These are phyloP conservation scores for Lethenteron reissneri DNA, from an alignment of 2,113 vertebrate species.

Conservation along the genomic window DNA sequence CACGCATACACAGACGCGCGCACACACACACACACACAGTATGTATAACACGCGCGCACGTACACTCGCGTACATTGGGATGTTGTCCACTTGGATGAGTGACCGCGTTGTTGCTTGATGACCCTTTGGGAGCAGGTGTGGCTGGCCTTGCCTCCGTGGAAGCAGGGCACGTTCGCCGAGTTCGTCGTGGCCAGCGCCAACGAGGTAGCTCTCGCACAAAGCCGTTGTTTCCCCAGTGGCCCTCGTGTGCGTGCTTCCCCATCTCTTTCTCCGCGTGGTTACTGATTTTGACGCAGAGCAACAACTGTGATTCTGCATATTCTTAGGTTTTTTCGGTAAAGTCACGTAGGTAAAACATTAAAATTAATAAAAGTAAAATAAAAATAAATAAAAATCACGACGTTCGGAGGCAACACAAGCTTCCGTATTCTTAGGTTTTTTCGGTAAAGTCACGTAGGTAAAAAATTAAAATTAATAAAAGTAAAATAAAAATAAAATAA, in stretches of 20 bases:
- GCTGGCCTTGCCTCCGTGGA: slow-evolving; percentile 80
- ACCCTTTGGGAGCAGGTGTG: slow-evolving; percentile 48
- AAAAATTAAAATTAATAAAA: too few species aligned
- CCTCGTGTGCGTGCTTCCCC: neutral
- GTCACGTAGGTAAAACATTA: too few species aligned
- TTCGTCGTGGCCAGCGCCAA: slow-evolving; percentile 73
- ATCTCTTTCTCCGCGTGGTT: neutral
- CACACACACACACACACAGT: neutral
- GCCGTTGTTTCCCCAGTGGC: neutral
- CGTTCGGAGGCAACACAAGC: too few species aligned
- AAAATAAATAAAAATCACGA: too few species aligned
- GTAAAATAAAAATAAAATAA: too few species aligned
- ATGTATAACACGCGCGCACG: neutral
- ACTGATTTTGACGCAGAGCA: neutral
- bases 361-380: too few species aligned
- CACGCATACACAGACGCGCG: neutral
- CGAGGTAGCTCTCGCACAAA: slow-evolving; percentile 34
- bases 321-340: too few species aligned
- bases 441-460: too few species aligned
- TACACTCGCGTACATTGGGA: neutral
- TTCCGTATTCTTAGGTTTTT: too few species aligned
- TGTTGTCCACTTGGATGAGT: neutral
- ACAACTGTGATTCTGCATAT: too few species aligned
- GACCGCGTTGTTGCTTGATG: slow-evolving; percentile 5
- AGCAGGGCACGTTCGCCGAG: slow-evolving; percentile 74